Conservation (phyloP, 2,888 invertebrate species). For the Zele albiditarsus region DNA sequence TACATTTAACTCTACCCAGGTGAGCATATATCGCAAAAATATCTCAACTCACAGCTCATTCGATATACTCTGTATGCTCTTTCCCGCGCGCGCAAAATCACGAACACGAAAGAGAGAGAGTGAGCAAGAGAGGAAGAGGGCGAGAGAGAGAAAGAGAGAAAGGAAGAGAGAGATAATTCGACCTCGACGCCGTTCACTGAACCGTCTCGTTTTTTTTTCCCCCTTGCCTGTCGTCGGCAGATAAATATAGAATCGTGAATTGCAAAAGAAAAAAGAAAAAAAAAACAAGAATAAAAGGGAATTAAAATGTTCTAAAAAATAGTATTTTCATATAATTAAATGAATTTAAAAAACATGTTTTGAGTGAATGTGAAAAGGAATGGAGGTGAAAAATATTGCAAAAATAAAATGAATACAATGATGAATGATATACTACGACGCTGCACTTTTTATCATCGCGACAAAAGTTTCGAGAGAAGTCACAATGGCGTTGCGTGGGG, state of each 20-base stretch:
- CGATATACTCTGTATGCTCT: constrained; percentile 24
- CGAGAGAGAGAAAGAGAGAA: background rate
- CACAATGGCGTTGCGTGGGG: constrained; percentile 1
- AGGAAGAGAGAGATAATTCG: constrained; percentile 39
- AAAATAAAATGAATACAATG: too few relatives aligned
- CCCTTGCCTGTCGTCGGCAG: constrained; percentile 25
- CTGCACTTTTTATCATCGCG: constrained; percentile 21
- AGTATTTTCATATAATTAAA: background rate
- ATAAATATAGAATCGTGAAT: constrained; percentile 40
- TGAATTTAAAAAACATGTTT: background rate
- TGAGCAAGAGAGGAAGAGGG: background rate
- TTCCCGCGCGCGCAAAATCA: constrained; percentile 36
- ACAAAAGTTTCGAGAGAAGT: background rate
- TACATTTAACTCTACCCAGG: constrained; percentile 5
- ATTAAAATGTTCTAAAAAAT: background rate
- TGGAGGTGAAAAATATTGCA: too few relatives aligned
- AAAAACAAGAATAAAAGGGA: background rate
- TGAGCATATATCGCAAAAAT: constrained; percentile 24
- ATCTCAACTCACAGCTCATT: constrained; percentile 14
- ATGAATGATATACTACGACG: background rate
- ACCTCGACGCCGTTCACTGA: constrained; percentile 45
- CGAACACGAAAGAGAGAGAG: constrained; percentile 32
- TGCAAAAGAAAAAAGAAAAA: constrained; percentile 27
- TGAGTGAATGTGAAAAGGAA: too few relatives aligned
- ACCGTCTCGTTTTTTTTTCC: constrained; percentile 39